These are phyloP conservation scores for Drosophila serrata DNA, from an alignment of 1,140 invertebrate species.

Conservation along the genomic window DNA sequence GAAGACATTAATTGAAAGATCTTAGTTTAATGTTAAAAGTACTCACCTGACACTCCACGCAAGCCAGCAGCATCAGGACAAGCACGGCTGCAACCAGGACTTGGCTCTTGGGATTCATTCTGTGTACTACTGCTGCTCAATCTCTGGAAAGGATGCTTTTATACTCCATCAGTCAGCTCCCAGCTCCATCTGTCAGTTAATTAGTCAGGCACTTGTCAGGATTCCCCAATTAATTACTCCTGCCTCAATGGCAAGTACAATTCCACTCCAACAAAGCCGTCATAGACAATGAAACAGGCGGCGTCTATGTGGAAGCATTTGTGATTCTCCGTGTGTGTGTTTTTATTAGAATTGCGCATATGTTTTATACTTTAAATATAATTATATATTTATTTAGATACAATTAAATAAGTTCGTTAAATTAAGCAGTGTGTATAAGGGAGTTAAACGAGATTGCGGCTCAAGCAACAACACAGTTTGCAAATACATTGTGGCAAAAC, in stretches of 20 bases:
- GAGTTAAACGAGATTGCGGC: conserved; percentile 64
- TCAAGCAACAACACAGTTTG: conserved; percentile 36
- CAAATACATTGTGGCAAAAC: conserved; percentile 53
- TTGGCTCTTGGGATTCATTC: conserved; percentile 69
- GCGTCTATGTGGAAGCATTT: conserved; percentile 66
- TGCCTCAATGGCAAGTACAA: neutral
- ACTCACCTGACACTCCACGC: conserved; percentile 73
- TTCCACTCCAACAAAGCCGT: conserved; percentile 2
- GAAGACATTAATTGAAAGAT: neutral
- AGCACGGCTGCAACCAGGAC: conserved; percentile 61
- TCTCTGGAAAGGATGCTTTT: conserved; percentile 31
- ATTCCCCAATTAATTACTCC: conserved; percentile 35
- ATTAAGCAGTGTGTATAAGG: conserved; percentile 61
- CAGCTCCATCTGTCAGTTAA: conserved; percentile 33
- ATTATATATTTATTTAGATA: conserved; percentile 55
- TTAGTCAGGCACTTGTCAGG: conserved; percentile 51
- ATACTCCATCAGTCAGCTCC: conserved; percentile 26
- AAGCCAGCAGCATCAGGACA: conserved; percentile 62
- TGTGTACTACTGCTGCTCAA: conserved; percentile 30
- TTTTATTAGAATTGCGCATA: conserved; percentile 79
- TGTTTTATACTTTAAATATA: conserved; percentile 68
- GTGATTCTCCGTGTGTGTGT: conserved; percentile 64
- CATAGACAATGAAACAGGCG: conserved; percentile 38
- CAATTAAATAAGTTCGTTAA: conserved; percentile 71
- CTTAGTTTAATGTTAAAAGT: neutral